Percentiles rank a stretch among this genome's conserved stretches.
phyloP scores from a whole-genome alignment of 2,797 vertebrate genomes.

The Sciurus carolinensis region DNA sequence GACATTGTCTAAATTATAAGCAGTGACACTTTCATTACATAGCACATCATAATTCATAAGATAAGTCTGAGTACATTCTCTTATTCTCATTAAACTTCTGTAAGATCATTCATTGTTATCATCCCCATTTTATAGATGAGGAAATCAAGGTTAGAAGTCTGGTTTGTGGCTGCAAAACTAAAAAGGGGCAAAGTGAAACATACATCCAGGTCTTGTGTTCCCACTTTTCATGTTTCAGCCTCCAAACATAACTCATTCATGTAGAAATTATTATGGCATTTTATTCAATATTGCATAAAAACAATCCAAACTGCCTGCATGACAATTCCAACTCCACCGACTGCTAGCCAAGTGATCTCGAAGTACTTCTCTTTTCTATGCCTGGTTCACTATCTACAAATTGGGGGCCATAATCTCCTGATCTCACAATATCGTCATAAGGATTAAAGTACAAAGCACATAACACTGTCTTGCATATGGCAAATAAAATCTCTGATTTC shows the following conservation, averaged over 20 bases:
- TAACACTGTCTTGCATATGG: background rate
- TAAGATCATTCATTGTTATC: background rate
- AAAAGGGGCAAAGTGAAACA: background rate
- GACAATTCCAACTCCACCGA: background rate
- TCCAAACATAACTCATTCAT: background rate
- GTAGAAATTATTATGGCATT: background rate
- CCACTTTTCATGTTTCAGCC: background rate
- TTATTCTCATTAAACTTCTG: background rate
- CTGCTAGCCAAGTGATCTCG: background rate
- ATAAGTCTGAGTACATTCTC: background rate
- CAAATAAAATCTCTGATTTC: background rate
- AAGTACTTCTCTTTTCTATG: background rate
- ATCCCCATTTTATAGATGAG: background rate
- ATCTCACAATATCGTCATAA: background rate
- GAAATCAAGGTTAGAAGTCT: conserved; percentile 14
- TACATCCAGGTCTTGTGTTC: background rate
- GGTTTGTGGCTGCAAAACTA: background rate
- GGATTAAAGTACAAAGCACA: background rate
- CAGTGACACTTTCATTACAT: background rate
- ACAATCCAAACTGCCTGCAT: background rate
- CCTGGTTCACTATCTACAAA: background rate
- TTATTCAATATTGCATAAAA: background rate
- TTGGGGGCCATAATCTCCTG: background rate
- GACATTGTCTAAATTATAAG: background rate
- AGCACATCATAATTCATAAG: background rate